A percentile compares a stretch with the other conserved stretches of the same genome.
phyloP scores from a whole-genome alignment of 2,888 invertebrate genomes.

The Hanleya hanleyi region DNA sequence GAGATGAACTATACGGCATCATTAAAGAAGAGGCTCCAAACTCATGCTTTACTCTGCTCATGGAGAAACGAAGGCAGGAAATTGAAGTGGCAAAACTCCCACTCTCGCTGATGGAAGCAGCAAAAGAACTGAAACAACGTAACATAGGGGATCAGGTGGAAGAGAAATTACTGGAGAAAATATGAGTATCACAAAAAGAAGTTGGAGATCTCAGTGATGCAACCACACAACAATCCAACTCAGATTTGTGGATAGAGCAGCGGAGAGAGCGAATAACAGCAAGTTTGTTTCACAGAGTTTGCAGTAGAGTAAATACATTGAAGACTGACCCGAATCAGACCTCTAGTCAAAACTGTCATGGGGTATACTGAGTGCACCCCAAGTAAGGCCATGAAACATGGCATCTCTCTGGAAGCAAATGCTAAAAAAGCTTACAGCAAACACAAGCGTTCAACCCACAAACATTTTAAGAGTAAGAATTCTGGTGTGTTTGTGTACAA shows the following conservation, averaged over 20 bases:
- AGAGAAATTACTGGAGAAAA: too few relatives aligned
- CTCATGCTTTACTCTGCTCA: neutral
- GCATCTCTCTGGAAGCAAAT: slow-evolving; percentile 19
- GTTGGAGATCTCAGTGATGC: neutral
- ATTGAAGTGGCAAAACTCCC: neutral
- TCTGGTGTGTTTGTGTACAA: slow-evolving; percentile 17
- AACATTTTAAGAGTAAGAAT: slow-evolving; percentile 17
- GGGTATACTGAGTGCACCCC: neutral
- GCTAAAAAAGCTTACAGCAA: slow-evolving; percentile 16
- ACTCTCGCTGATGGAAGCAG: neutral
- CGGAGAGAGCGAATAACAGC: too few relatives aligned
- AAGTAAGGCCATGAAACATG: slow-evolving; percentile 36
- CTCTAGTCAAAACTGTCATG: slow-evolving; percentile 1
- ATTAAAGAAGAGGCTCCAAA: too few relatives aligned
- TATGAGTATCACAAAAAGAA: too few relatives aligned
- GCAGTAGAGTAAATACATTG: neutral
- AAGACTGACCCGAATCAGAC: neutral
- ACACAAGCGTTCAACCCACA: slow-evolving; percentile 14
- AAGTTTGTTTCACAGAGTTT: neutral
- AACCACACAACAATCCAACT: neutral
- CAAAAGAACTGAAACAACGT: too few relatives aligned
- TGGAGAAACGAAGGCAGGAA: neutral
- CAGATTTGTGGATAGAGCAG: neutral
- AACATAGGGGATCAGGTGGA: too few relatives aligned
- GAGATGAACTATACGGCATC: neutral